Evolutionary conservation across 2,113 vertebrate species (phyloP).

Genomic region (Marcusenius ussheri): DNA sequence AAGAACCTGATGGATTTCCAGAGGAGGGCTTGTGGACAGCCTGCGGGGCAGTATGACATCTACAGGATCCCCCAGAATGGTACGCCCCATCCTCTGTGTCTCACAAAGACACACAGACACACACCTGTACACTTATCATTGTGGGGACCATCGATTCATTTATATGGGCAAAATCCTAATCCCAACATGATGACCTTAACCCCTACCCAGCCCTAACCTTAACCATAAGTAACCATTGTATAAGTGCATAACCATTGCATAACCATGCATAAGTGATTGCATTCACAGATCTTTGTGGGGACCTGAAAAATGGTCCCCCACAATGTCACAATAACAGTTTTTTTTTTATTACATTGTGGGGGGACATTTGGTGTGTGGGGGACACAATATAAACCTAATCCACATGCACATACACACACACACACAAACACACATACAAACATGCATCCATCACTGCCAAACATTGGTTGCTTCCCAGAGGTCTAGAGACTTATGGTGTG

Average conservation of each 20-base stretch:
- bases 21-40: constrained; percentile 19
- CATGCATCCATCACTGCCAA: neutral
- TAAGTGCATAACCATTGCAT: no score
- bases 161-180: no score
- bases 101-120: neutral
- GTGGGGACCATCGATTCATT: neutral
- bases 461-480: neutral
- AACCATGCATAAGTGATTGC: no score
- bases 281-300: no score
- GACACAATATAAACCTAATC: no score
- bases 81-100: constrained; percentile 29
- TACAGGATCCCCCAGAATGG: constrained; percentile 50
- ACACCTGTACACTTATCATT: neutral
- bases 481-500: neutral
- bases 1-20: constrained; percentile 48
- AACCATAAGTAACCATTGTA: neutral
- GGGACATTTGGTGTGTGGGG: no score
- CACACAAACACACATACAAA: neutral
- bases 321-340: no score
- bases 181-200: no score
- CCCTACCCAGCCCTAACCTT: neutral
- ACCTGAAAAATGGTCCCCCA: no score
- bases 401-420: neutral
- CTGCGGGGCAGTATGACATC: constrained; percentile 36
- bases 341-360: no score